A percentile compares a stretch with the other conserved stretches of the same genome.
Evolutionary conservation across 2,797 vertebrate species (phyloP).

Genomic region (Kryptopterus vitreolus): DNA sequence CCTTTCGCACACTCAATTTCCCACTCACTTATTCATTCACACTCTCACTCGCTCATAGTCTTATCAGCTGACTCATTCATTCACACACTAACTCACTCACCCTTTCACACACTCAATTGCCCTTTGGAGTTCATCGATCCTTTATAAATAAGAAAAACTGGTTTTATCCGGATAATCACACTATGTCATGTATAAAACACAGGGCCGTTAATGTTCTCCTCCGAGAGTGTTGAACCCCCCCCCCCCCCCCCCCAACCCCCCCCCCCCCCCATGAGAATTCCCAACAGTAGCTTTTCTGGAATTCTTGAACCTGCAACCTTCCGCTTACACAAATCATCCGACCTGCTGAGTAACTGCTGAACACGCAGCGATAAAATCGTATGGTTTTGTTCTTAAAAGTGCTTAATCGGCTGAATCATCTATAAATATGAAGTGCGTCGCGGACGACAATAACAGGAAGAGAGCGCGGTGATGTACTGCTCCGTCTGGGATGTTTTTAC

Average conservation of each 20-base stretch:
- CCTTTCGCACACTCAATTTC: no score
- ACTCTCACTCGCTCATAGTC: no score
- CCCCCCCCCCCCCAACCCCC: background rate
- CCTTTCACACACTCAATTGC: no score
- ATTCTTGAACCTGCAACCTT: background rate
- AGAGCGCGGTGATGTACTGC: background rate
- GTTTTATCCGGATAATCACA: background rate
- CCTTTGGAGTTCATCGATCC: no score
- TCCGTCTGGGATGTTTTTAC: background rate
- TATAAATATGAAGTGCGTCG: background rate
- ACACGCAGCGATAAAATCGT: background rate
- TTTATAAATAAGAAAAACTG: no score
- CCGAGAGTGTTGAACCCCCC: background rate
- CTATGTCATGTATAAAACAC: no score
- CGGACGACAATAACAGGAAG: background rate
- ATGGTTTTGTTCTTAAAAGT: background rate
- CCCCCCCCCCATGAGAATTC: background rate
- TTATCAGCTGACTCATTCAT: no score
- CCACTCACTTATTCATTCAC: no score
- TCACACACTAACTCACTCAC: no score
- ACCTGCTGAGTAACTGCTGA: constrained; percentile 4
- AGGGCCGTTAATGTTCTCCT: background rate
- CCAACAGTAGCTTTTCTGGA: background rate
- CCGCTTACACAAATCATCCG: background rate
- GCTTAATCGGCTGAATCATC: background rate